A percentile compares a stretch with the other conserved stretches of the same genome.
These are phyloP conservation scores for Ennomos erosarius DNA, from an alignment of 2,888 invertebrate genomes.

Conservation along the genomic window DNA sequence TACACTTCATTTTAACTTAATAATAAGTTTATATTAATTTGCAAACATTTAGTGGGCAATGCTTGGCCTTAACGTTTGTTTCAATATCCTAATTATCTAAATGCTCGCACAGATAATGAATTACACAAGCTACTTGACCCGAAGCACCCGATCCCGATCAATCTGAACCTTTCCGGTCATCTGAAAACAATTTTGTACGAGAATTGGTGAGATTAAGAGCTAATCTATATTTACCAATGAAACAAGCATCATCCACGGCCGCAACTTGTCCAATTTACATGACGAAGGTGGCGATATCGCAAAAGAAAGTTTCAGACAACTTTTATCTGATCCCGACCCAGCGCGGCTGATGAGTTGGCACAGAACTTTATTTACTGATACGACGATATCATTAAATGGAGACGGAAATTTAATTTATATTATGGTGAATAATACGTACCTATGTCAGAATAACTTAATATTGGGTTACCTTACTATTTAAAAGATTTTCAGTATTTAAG, in stretches of 20 bases:
- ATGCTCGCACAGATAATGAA: constrained; percentile 34
- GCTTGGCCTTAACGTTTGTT: not conserved
- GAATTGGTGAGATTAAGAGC: constrained; percentile 69
- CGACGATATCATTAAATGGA: constrained; percentile 64
- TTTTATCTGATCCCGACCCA: constrained; percentile 80
- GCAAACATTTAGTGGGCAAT: too few relatives aligned
- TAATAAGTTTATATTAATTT: not conserved
- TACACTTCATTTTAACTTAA: constrained; percentile 1
- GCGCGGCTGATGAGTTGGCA: constrained; percentile 81
- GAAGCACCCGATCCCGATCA: constrained; percentile 37
- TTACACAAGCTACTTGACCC: constrained; percentile 48
- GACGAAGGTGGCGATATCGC: constrained; percentile 83
- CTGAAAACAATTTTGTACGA: constrained; percentile 65
- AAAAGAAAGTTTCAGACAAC: constrained; percentile 80
- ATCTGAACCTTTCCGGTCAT: constrained; percentile 45
- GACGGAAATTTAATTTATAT: constrained; percentile 49
- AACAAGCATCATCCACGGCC: constrained; percentile 73
- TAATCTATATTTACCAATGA: constrained; percentile 77
- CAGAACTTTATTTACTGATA: constrained; percentile 79
- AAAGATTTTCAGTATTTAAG: too few relatives aligned
- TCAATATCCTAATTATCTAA: constrained; percentile 18
- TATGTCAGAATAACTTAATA: not conserved
- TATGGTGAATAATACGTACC: not conserved
- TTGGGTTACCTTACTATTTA: not conserved
- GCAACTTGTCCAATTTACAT: constrained; percentile 83